A percentile compares a stretch with the other conserved stretches of the same genome.
These are phyloP conservation scores for Muntiacus reevesi DNA, from an alignment of 2,113 vertebrate species.

Conservation along the genomic window DNA sequence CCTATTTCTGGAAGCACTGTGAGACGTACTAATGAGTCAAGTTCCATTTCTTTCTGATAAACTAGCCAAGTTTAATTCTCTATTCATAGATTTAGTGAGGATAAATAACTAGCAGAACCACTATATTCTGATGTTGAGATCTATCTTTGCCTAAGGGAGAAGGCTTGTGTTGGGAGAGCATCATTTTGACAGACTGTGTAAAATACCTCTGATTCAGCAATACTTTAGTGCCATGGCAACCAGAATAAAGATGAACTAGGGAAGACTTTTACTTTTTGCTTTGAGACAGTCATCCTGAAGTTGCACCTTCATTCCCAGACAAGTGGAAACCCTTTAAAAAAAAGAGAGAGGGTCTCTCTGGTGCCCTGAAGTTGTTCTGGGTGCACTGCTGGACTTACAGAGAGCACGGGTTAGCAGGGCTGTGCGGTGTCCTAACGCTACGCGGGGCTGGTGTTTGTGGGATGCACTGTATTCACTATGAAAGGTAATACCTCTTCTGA, in stretches of 20 bases:
- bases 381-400: neutral
- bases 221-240: neutral
- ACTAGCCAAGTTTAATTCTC: conserved; percentile 11
- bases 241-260: neutral
- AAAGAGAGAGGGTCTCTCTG: neutral
- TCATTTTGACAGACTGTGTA: neutral
- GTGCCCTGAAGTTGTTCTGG: neutral
- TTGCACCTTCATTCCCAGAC: neutral
- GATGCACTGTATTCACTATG: neutral
- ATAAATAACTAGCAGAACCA: neutral
- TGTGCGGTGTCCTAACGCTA: neutral
- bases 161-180: neutral
- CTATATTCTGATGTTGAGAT: neutral
- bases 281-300: neutral
- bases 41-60: neutral
- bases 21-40: neutral
- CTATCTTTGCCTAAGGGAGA: neutral
- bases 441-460: neutral
- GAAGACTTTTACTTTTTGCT: neutral
- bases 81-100: neutral
- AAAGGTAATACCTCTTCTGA: neutral
- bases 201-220: conserved; percentile 9
- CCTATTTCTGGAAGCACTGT: neutral
- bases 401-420: neutral
- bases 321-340: neutral